Evolutionary conservation across 2,888 invertebrate genomes (phyloP), one percentile per base, ranked within the genome.

Genomic region (Marronus borbonicus): DNA sequence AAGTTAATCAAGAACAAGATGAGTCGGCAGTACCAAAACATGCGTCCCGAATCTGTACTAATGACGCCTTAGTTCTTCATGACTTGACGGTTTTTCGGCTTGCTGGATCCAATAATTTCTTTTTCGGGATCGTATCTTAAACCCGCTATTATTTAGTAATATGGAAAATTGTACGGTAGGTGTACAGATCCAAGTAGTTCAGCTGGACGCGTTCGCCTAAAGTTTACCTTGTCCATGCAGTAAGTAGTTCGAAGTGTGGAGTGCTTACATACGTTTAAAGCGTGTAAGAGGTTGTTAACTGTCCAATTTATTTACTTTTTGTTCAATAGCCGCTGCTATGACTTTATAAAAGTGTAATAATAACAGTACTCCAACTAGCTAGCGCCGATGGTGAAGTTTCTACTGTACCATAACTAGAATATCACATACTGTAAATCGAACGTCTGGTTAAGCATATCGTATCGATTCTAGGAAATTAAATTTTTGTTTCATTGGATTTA

Each of bases 1-100:
- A 87, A 87, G 88, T 88, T 87, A 88, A 88, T 88, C 88, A 87
- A 87, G 86, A 83, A 81, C 81, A 78, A 80, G 81, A 83, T 87
- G 87, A 87, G 81, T 87, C 85, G 85, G 86, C 87, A 83, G 84
- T 85, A 84, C 84, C 84, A 85, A 78, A 87, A 87, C 85, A 86
- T 87, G 87, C 87, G 86, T 87, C 84, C 85, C 85, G 84, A 87
- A 87, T 87, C 83, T 81, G 82, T 82, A 81, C 85, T 87, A 87
- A 87, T 87, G 86, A 87, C 85, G 84, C 83, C 85, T 84, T 84
- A 83, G 83, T 81, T 82, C 82, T 81, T 83, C 85, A 83, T 86
- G 86, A 86, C 86, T 85, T 76, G 85, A 79, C 80, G 76, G 78
- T 84, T 85, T 84, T 50, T 55, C 62, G 44, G 82, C 81, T 76